A percentile compares a stretch with the other conserved stretches of the same genome.
Evolutionary conservation across 2,113 vertebrate species (phyloP).

Genomic region (Rana temporaria): DNA sequence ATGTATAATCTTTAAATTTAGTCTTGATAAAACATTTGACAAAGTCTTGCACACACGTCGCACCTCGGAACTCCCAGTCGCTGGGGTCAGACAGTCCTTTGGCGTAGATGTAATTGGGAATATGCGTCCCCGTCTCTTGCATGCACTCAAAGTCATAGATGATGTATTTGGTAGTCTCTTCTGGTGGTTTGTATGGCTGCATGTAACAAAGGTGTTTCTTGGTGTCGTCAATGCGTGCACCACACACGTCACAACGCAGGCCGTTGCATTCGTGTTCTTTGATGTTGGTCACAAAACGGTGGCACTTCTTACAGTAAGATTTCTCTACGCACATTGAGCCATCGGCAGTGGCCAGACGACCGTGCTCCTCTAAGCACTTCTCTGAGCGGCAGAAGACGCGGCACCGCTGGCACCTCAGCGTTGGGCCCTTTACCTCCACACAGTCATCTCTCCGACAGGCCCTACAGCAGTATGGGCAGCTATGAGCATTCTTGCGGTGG

Average conservation of each 20-base stretch:
- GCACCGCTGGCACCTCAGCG: neutral
- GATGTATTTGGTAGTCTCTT: neutral
- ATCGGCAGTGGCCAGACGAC: neutral
- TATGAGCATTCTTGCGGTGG: neutral
- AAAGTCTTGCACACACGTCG: neutral
- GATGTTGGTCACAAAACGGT: neutral
- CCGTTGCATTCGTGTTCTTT: neutral
- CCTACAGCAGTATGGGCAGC: neutral
- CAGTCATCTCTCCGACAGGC: neutral
- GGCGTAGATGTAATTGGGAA: neutral
- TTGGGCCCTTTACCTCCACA: neutral
- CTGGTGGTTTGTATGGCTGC: neutral
- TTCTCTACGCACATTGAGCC: neutral
- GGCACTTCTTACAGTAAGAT: neutral
- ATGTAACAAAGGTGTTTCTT: neutral
- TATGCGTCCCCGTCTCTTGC: neutral
- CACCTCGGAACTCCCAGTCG: neutral
- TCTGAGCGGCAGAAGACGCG: neutral
- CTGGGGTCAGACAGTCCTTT: neutral
- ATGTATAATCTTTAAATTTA: constrained; percentile 6
- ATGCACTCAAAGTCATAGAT: neutral
- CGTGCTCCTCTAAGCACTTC: neutral
- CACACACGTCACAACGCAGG: neutral
- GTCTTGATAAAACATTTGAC: neutral
- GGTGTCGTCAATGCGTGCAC: no score